A percentile compares a stretch with the other conserved stretches of the same genome.
Conservation (phyloP, 2,888 invertebrate genomes). For the Philhelius pedissequus region DNA sequence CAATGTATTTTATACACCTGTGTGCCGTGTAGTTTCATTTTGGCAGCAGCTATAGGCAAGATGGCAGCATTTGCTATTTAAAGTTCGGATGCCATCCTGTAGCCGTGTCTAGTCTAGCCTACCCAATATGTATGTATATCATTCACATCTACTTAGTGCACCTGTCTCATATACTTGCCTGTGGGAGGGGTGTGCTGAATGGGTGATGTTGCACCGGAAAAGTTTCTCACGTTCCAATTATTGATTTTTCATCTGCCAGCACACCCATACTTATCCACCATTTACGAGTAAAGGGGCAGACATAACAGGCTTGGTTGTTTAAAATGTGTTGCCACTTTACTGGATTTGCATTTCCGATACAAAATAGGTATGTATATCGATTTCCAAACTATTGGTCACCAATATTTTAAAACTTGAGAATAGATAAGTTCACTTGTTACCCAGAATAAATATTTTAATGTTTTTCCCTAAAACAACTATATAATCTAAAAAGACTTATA, state of each 20-base stretch:
- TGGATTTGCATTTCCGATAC: background rate
- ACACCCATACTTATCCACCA: background rate
- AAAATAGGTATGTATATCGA: no score
- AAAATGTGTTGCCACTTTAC: background rate
- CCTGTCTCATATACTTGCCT: slow-evolving; percentile 22
- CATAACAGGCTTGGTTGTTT: background rate
- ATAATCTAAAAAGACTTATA: no score
- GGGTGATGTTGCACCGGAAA: slow-evolving; percentile 52
- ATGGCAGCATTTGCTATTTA: slow-evolving; percentile 38
- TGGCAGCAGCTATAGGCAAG: slow-evolving; percentile 25
- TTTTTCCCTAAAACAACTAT: no score
- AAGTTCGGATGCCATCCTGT: slow-evolving; percentile 29
- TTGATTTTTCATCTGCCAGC: slow-evolving; percentile 45
- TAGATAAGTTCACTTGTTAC: no score
- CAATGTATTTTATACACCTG: background rate
- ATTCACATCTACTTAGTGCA: slow-evolving; percentile 23
- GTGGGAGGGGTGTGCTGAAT: slow-evolving; percentile 6
- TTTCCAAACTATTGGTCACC: no score
- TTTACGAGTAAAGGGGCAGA: slow-evolving; percentile 5
- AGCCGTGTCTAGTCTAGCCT: slow-evolving; percentile 53
- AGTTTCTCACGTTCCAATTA: slow-evolving; percentile 60
- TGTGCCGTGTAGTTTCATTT: background rate
- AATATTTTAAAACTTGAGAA: no score
- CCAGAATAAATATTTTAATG: no score
- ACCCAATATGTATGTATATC: slow-evolving; percentile 5